Conservation (phyloP, 2,797 vertebrate species). For the Arctocebus calabarensis region DNA sequence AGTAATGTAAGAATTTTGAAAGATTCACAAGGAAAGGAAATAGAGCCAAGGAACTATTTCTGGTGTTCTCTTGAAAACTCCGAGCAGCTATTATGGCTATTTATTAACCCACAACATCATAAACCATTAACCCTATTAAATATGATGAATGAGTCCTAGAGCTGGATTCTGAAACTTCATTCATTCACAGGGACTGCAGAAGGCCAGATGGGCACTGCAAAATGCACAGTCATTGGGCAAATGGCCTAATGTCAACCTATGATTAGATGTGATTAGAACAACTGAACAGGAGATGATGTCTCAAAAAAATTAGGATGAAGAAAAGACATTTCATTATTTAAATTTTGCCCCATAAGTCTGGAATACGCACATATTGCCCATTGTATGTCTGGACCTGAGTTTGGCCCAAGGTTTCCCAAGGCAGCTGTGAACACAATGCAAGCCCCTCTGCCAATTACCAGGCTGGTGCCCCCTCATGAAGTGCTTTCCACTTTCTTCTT, state of each 20-base stretch:
- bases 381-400: neutral
- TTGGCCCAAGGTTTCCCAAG: neutral
- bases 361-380: neutral
- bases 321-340: constrained; percentile 22
- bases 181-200: constrained; percentile 30
- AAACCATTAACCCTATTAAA: constrained; percentile 70
- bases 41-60: constrained; percentile 61
- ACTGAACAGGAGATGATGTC: neutral
- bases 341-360: neutral
- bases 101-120: constrained; percentile 74
- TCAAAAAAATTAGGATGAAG: constrained; percentile 22
- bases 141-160: constrained; percentile 47
- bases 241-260: neutral
- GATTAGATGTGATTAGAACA: neutral
- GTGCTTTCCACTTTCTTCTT: neutral
- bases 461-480: no score
- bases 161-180: constrained; percentile 43
- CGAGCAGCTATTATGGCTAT: neutral
- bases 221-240: neutral
- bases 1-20: constrained; percentile 44
- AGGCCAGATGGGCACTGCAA: neutral
- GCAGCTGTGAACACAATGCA: neutral
- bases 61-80: constrained; percentile 68
- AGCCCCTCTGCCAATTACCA: neutral
- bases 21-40: constrained; percentile 71